These are phyloP conservation scores for Sinhomidia bicolor DNA, from an alignment of 2,888 invertebrate genomes.

Conservation along the genomic window DNA sequence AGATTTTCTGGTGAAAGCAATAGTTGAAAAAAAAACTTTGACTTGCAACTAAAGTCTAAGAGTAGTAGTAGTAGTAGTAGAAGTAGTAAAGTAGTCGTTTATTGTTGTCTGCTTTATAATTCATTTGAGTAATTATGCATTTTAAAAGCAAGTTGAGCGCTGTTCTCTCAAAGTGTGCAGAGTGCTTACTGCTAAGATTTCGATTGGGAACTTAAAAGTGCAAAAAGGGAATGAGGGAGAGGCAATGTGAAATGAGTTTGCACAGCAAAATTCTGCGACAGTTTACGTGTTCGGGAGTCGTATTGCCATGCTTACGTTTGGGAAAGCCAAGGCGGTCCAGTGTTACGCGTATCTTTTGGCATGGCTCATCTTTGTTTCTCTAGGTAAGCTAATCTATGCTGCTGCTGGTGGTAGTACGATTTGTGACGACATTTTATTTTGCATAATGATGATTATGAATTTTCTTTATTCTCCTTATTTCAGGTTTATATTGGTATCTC, in stretches of 20 bases:
- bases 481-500: conserved; percentile 79
- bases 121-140: not conserved
- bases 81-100: not conserved
- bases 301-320: conserved; percentile 73
- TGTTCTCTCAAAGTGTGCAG: not conserved
- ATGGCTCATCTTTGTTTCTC: conserved; percentile 79
- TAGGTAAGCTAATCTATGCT: no score
- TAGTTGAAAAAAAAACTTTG: not conserved
- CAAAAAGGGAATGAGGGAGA: conserved; percentile 6
- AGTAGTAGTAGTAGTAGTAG: no score
- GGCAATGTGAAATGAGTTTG: conserved; percentile 67
- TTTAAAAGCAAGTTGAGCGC: not conserved
- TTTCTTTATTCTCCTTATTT: not conserved
- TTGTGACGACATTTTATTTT: not conserved
- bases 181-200: not conserved
- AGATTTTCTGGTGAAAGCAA: not conserved
- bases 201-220: not conserved
- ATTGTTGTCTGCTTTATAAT: not conserved
- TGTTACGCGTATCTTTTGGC: conserved; percentile 79
- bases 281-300: conserved; percentile 57
- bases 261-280: conserved; percentile 38
- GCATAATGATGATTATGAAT: not conserved
- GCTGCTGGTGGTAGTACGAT: not conserved
- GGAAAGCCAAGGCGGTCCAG: conserved; percentile 76
- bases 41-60: not conserved